Evolutionary conservation across 1,140 invertebrate genomes (phyloP), one percentile per base, ranked within the genome.

Genomic region (Colletes gigas): DNA sequence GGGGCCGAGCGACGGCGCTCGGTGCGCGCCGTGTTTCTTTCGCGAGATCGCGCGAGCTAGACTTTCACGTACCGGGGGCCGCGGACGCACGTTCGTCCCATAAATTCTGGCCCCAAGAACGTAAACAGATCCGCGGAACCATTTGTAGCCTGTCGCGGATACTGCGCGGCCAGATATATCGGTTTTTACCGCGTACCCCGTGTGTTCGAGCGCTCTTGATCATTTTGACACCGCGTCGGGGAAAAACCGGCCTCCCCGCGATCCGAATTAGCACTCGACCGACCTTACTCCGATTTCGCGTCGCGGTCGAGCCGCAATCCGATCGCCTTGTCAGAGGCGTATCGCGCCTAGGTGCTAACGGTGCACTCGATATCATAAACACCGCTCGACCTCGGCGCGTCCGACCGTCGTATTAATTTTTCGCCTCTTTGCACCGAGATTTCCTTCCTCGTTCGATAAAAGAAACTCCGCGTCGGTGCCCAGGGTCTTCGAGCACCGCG

Each of bases 401-500:
- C 41, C n/a, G 6, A 10, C 3, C 6, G 17, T 50, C 50, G 47
- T 41, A 50, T 62, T 62, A 5, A 47, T 62, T 19, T 77, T 19
- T 14, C 70, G 0, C 1, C 2, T 41, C 41, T 8, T 60, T n/a
- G 17, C 12, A 4, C 59, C 6, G 21, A 1, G 30, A 44, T 17
- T 55, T 75, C 50, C 57, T 47, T 14, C 12, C 17, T 3, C 4
- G 1, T 10, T n/a, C 21, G 70, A 72, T 6, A 12, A 50, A 15
- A 70, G 84, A 83, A 86, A 86, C 72, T 68, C 47, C 76, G 65
- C 52, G 67, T 60, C 75, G 66, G 70, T 78, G 63, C 52, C 59
- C 60, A 73, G 59, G 30, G 74, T 71, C 62, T 82, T 57, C 82
- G 81, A 78, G 55, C 74, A 82, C 50, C 81, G 88, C 87, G 90